Base-by-base conservation (phyloP, 2,797 vertebrate genomes). In the Coluber constrictor region DNA sequence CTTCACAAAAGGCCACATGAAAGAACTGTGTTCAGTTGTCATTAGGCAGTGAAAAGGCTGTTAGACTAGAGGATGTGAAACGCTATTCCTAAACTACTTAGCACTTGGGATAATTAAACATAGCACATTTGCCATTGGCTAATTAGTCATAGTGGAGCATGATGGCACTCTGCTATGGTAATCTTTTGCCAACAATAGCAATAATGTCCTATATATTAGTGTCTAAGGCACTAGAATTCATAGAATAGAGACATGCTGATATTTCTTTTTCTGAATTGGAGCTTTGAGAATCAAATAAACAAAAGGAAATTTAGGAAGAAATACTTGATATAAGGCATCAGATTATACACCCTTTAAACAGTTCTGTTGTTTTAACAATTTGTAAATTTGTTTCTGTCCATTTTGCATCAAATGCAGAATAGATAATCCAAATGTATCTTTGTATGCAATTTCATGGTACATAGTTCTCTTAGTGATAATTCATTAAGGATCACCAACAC, bases 21-120 rank as follows among this genome's bases (percentile, higher is more conserved):
- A 92, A 92, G 88, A 92, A 92, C 88, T 90, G 83, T 92, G 61
- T 92, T 60, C 87, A 91, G 86, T 90, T 59, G 70, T 60, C 70
- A 29, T 88, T 92, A 89, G 54, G 25, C 37, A 70, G 66, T 89
- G 70, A 90, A 88, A 89, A 83, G 70, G 0, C 15, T 70, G 27
- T 89, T 83, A 59, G 23, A 43, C 16, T 29, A n/a, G 15, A 57
- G 59, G 51, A 29, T 92, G 57, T 29, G 86, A 74, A 29, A n/a
- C 59, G 23, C 32, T 92, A 63, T 87, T 83, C 57, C 51, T 88
- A 18, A 94, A 61, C 54, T 88, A 43, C 54, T 59, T 86, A 91
- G 63, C 29, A 20, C 59, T 83, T 79, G 86, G 47, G 51, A 55
- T 88, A 83, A 92, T 93, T 89, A 91, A 91, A 93, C 27, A 43